Percentiles rank a stretch among this genome's conserved stretches.
phyloP scores from a whole-genome alignment of 2,113 vertebrate species.

The Corapipo altera region DNA sequence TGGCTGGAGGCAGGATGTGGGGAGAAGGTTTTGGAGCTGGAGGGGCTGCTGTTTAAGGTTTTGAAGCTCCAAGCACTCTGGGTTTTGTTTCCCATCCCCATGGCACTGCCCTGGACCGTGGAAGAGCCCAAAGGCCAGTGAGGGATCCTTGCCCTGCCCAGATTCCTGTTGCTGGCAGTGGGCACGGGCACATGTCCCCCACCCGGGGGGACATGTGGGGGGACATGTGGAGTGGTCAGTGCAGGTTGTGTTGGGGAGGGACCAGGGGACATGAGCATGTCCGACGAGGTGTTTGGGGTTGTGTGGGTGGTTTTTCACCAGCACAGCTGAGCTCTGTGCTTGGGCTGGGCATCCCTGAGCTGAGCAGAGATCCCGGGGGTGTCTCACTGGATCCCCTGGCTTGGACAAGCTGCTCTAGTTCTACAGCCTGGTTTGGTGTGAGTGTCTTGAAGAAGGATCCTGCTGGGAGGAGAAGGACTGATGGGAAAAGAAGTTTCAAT shows the following conservation, averaged over 20 bases:
- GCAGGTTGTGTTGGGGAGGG: neutral
- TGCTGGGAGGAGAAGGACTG: neutral
- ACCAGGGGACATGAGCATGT: fast-evolving
- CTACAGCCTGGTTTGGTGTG: neutral
- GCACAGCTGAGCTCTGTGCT: neutral
- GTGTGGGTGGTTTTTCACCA: fast-evolving
- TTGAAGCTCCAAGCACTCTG: neutral
- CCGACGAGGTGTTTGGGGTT: fast-evolving
- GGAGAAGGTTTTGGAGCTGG: neutral
- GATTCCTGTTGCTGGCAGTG: neutral
- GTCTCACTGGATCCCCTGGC: neutral
- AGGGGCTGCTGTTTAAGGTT: neutral
- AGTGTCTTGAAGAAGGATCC: neutral
- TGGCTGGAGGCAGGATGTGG: neutral
- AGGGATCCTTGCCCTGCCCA: neutral
- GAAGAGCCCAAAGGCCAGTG: neutral
- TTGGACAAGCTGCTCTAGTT: fast-evolving
- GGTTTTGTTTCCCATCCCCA: neutral
- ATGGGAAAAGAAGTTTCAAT: neutral
- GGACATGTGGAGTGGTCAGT: neutral
- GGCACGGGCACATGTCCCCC: too few relatives aligned
- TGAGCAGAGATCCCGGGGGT: too few relatives aligned
- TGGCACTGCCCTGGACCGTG: neutral
- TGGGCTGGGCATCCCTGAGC: fast-evolving
- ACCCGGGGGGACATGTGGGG: too few relatives aligned